Evolutionary conservation across 2,888 invertebrate species (phyloP).

Genomic region (Dioctria rufipes): DNA sequence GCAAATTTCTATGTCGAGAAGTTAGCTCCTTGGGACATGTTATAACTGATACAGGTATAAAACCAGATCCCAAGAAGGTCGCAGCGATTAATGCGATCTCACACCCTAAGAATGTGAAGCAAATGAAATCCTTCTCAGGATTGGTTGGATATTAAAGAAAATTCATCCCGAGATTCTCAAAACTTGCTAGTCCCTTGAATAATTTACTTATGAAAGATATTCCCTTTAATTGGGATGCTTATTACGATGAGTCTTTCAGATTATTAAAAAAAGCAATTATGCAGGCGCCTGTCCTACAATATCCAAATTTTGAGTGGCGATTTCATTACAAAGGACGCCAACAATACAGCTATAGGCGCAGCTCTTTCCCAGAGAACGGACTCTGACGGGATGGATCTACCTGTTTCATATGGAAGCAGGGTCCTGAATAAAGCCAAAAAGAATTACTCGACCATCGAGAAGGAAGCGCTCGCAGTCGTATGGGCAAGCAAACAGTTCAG

Average conservation of each 20-base stretch:
- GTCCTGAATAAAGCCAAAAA: slow-evolving; percentile 54
- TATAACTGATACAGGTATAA: background rate
- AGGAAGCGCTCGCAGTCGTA: slow-evolving; percentile 61
- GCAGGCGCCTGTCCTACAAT: slow-evolving; percentile 39
- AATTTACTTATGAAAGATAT: slow-evolving; percentile 14
- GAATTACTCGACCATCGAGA: slow-evolving; percentile 62
- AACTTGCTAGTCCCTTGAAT: background rate
- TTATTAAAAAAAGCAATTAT: slow-evolving; percentile 28
- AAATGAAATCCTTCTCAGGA: slow-evolving; percentile 2
- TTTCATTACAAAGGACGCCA: slow-evolving; percentile 63
- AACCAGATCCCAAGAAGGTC: slow-evolving; percentile 30
- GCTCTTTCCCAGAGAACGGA: slow-evolving; percentile 61
- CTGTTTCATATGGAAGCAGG: slow-evolving; percentile 61
- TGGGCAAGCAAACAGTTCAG: slow-evolving; percentile 60
- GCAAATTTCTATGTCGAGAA: background rate
- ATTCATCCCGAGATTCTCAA: background rate
- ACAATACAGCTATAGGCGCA: slow-evolving; percentile 61
- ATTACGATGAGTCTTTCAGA: slow-evolving; percentile 43
- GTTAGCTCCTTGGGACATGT: background rate
- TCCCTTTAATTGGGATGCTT: background rate
- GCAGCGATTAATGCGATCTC: background rate
- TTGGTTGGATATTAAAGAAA: background rate
- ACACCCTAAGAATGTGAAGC: background rate
- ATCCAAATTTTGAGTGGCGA: slow-evolving; percentile 62
- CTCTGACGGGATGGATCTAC: slow-evolving; percentile 56